Base-by-base conservation (phyloP, 30 jellyfish, hydroid and myxozoan genomes). In the Turritopsis rubra region DNA sequence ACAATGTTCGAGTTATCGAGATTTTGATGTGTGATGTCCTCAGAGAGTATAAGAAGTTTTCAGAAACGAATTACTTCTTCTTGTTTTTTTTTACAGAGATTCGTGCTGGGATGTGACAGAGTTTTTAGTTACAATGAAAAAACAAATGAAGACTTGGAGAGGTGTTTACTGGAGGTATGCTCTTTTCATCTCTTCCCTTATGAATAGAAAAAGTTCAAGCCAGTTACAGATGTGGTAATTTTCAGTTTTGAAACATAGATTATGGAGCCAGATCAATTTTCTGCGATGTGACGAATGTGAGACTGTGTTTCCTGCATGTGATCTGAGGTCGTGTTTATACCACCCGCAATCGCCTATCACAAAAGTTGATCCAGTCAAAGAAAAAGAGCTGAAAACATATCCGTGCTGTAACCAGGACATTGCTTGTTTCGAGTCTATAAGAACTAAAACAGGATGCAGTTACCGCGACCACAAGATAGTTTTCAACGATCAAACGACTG, bases 91-190 rank as follows among this genome's bases (percentile, higher is more conserved):
- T 21, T n/a, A 16, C 81, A 92, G 98, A 19, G 98, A 92, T 85
- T 53, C 84, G n/a, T 66, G 65, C 29, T 92, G 98, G 96, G 92
- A 88, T 65, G 81, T 87, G 24, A 84, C 91, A 70, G 96, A 92
- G 41, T 72, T 81, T 79, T 80, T 92, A 31, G 16, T 88, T 73
- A 13, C 65, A 7, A 29, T 92, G 52, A 92, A 88, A 85, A 75
- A 84, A 75, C 41, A 28, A 21, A 52, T 88, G 53, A 92, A 88
- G 60, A 74, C 96, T 0, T 92, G 98, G 98, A 84, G 95, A 71
- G 73, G 76, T 68, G 98, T 92, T 7, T 92, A 73, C 53, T 92
- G 96, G 98, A 92, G 98, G 98, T 92, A 85, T 27, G 13, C 13
- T 3, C 13, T 41, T n/a, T n/a, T n/a, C n/a, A n/a, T n/a, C n/a